phyloP scores from a whole-genome alignment of 2,888 invertebrate species.

The Barypeithes pellucidus region DNA sequence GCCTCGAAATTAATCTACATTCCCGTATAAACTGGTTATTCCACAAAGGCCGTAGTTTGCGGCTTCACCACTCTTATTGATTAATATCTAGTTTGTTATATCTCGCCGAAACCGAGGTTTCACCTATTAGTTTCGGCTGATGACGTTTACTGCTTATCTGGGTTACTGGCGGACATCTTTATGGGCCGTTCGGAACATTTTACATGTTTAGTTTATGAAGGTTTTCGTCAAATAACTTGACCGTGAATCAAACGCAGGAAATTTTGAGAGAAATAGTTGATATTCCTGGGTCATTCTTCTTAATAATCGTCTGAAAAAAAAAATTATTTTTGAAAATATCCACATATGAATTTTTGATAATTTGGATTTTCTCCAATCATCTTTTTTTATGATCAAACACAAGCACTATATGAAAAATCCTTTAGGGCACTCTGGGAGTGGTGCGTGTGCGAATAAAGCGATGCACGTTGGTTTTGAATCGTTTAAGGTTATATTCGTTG shows the following conservation, averaged over 20 bases:
- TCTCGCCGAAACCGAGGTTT: conserved; percentile 31
- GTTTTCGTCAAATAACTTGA: conserved; percentile 9
- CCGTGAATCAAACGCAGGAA: background rate
- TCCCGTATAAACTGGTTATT: conserved; percentile 37
- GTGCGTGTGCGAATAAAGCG: too few species aligned
- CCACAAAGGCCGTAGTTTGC: conserved; percentile 41
- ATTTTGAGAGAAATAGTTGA: too few species aligned
- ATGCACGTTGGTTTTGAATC: too few species aligned
- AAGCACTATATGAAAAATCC: too few species aligned
- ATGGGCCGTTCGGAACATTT: background rate
- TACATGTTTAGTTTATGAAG: conserved; percentile 16
- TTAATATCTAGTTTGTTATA: conserved; percentile 41
- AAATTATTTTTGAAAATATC: too few species aligned
- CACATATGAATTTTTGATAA: too few species aligned
- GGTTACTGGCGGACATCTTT: conserved; percentile 13
- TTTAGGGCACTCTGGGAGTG: too few species aligned
- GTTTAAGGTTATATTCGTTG: too few species aligned
- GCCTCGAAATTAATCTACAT: conserved; percentile 44
- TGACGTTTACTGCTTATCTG: conserved; percentile 29
- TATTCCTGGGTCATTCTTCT: too few species aligned
- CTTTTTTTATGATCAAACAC: too few species aligned
- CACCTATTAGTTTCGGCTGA: conserved; percentile 27
- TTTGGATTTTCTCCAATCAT: too few species aligned
- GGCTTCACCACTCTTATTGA: conserved; percentile 38
- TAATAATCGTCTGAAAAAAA: too few species aligned